A percentile compares a stretch with the other conserved stretches of the same genome.
phyloP scores from a whole-genome alignment of 2,797 vertebrate genomes.

The Phrynocephalus forsythii region DNA sequence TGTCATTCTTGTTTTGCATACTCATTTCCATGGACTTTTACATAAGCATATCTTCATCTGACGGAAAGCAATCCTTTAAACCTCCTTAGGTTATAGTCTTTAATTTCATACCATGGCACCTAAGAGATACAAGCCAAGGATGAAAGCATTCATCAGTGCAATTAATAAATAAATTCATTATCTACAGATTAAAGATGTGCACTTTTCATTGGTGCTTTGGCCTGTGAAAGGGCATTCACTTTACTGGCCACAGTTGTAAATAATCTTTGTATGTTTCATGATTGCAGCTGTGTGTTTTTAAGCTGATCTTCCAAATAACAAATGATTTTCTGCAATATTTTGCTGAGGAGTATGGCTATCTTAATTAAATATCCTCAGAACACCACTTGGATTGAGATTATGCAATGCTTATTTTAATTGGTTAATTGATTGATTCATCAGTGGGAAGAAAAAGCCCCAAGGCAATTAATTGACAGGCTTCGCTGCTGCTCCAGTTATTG shows the following conservation, averaged over 20 bases:
- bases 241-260: conserved; percentile 28
- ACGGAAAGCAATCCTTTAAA: conserved; percentile 32
- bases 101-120: conserved; percentile 35
- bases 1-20: conserved; percentile 39
- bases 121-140: conserved; percentile 33
- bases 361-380: conserved; percentile 52
- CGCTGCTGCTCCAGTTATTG: conserved; percentile 2
- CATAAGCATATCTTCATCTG: conserved; percentile 39
- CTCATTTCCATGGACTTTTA: conserved; percentile 32
- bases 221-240: conserved; percentile 17
- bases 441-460: conserved; percentile 25
- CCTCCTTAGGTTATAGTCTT: conserved; percentile 42
- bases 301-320: conserved; percentile 39
- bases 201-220: conserved; percentile 18
- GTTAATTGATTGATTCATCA: conserved; percentile 49
- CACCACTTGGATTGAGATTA: conserved; percentile 46
- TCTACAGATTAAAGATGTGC: conserved; percentile 28
- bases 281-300: conserved; percentile 32
- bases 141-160: conserved; percentile 47
- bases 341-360: conserved; percentile 31
- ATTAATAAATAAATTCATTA: conserved; percentile 51
- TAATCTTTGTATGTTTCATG: conserved; percentile 29
- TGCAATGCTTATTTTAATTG: conserved; percentile 48
- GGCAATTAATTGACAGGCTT: conserved; percentile 43
- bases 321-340: conserved; percentile 40